Evolutionary conservation across 2,888 invertebrate species (phyloP).

Genomic region (Cryptus viduatorius): DNA sequence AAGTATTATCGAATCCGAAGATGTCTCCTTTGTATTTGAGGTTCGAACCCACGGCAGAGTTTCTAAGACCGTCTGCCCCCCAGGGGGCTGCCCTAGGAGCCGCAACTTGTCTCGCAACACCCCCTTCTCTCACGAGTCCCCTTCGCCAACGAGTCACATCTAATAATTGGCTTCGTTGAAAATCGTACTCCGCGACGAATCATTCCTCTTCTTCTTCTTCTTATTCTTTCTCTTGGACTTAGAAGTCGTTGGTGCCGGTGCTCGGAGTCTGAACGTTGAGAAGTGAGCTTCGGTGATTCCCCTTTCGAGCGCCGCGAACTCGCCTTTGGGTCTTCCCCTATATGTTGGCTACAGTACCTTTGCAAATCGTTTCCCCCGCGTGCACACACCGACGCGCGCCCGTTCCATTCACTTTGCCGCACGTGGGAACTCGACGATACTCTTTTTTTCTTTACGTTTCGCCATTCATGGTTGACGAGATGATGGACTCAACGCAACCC

Average conservation of each 20-base stretch:
- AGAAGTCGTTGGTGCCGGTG: conserved; percentile 47
- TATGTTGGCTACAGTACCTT: conserved; percentile 5
- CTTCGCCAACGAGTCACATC: conserved; percentile 77
- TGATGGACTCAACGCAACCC: background rate
- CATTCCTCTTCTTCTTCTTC: conserved; percentile 63
- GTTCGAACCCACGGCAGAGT: background rate
- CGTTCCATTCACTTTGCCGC: conserved; percentile 79
- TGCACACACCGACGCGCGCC: conserved; percentile 65
- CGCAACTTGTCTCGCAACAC: conserved; percentile 53
- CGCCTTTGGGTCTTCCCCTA: conserved; percentile 62
- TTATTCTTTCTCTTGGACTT: conserved; percentile 53
- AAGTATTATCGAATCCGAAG: conserved; percentile 46
- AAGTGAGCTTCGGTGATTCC: conserved; percentile 54
- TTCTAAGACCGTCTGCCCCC: conserved; percentile 35
- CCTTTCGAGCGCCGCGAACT: conserved; percentile 50
- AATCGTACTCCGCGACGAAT: conserved; percentile 84
- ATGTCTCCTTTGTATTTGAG: conserved; percentile 70
- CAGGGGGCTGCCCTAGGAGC: conserved; percentile 59
- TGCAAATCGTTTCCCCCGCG: conserved; percentile 19
- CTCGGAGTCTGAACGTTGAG: conserved; percentile 31
- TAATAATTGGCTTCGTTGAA: conserved; percentile 85
- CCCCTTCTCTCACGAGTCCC: conserved; percentile 56
- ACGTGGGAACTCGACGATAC: conserved; percentile 83
- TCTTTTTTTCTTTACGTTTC: conserved; percentile 80
- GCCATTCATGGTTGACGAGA: conserved; percentile 81